A percentile compares a stretch with the other conserved stretches of the same genome.
Evolutionary conservation across 2,113 vertebrate genomes (phyloP).

Genomic region (Silurus asotus): DNA sequence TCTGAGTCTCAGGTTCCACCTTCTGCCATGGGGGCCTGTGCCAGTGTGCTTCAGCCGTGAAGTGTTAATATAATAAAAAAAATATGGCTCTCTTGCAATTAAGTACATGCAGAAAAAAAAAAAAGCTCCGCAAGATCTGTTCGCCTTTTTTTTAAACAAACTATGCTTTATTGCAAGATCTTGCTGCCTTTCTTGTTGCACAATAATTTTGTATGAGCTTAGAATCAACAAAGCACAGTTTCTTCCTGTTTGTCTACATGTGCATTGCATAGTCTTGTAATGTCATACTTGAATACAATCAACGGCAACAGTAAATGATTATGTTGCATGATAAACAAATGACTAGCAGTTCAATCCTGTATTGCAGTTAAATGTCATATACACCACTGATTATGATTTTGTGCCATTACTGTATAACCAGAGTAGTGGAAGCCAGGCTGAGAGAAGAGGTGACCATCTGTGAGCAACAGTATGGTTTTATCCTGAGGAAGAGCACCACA

Average conservation of each 20-base stretch:
- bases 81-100: constrained; percentile 7
- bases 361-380: not conserved
- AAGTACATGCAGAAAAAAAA: constrained; percentile 11
- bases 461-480: no score
- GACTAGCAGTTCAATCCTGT: not conserved
- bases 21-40: constrained; percentile 63
- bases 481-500: no score
- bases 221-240: constrained; percentile 46
- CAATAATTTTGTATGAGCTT: constrained; percentile 39
- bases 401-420: not conserved
- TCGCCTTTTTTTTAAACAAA: not conserved
- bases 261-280: constrained; percentile 40
- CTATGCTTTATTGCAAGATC: not conserved
- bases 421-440: no score
- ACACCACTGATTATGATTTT: not conserved
- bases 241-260: constrained; percentile 42
- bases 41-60: constrained; percentile 58
- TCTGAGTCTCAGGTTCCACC: constrained; percentile 66
- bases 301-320: constrained; percentile 37
- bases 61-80: not conserved
- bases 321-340: constrained; percentile 31
- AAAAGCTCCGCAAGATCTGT: constrained; percentile 27
- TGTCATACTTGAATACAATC: constrained; percentile 39
- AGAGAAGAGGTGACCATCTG: no score
- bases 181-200: constrained; percentile 22